These are phyloP conservation scores for Sussaba pulchella DNA, from an alignment of 2,888 invertebrate genomes.

Conservation along the genomic window DNA sequence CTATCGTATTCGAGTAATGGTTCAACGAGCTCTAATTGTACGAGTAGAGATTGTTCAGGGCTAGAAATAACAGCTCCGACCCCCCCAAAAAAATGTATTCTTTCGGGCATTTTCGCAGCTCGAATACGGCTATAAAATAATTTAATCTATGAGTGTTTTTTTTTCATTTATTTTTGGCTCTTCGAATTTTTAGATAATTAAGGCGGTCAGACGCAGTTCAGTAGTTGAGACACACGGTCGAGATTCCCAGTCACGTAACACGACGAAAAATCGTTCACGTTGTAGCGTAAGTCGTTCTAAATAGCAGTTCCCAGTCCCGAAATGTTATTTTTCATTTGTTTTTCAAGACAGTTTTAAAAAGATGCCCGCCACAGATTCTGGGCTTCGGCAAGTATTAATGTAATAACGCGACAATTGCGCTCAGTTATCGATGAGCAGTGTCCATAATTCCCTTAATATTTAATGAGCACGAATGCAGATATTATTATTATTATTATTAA, in stretches of 20 bases:
- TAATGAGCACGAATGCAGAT: slow-evolving; percentile 11
- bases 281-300: neutral
- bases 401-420: slow-evolving; percentile 20
- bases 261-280: neutral
- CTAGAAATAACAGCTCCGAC: too few relatives aligned
- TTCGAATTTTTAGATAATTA: slow-evolving; percentile 12
- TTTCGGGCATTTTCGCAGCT: slow-evolving; percentile 30
- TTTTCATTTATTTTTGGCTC: too few relatives aligned
- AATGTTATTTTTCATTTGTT: too few relatives aligned
- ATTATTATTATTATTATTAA: neutral
- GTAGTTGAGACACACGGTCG: neutral
- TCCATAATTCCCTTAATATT: neutral
- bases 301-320: neutral
- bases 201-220: neutral
- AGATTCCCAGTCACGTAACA: neutral
- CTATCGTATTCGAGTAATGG: too few relatives aligned
- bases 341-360: neutral
- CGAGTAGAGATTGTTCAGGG: neutral
- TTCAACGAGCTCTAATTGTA: neutral
- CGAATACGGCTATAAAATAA: slow-evolving; percentile 14
- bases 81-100: neutral
- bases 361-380: neutral
- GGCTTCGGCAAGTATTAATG: neutral
- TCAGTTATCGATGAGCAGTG: slow-evolving; percentile 13
- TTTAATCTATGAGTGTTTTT: neutral